Percentiles rank a stretch among this genome's conserved stretches.
Conservation (phyloP, 2,888 invertebrate genomes). For the Asteroscopus sphinx region DNA sequence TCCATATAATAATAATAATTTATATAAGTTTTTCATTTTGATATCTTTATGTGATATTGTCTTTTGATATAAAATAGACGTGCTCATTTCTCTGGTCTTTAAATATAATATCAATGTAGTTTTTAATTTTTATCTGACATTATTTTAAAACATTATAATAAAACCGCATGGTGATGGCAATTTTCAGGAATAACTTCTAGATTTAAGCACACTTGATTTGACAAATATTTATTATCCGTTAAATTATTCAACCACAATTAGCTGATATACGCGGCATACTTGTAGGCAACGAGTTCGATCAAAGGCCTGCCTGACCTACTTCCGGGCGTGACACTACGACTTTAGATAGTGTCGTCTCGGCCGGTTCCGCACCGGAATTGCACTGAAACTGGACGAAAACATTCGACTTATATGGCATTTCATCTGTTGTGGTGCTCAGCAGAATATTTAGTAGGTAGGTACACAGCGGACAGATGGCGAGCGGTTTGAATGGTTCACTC, state of each 20-base stretch:
- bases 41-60: too few species aligned
- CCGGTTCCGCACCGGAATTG: constrained; percentile 36
- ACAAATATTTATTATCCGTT: too few species aligned
- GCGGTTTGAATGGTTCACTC: constrained; percentile 18
- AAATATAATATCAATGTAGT: too few species aligned
- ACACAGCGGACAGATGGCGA: constrained; percentile 32
- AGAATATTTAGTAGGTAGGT: constrained; percentile 39
- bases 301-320: constrained; percentile 56
- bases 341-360: constrained; percentile 40
- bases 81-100: too few species aligned
- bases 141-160: too few species aligned
- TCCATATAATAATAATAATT: too few species aligned
- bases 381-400: constrained; percentile 44
- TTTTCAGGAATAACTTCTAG: not conserved
- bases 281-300: constrained; percentile 37
- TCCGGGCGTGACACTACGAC: constrained; percentile 38
- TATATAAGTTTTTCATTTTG: too few species aligned
- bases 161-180: too few species aligned
- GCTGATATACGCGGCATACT: constrained; percentile 12
- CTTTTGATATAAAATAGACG: too few species aligned
- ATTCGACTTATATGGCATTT: constrained; percentile 49
- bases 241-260: constrained; percentile 21
- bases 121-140: too few species aligned
- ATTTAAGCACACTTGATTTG: constrained; percentile 2
- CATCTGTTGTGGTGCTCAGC: constrained; percentile 20